Base-by-base conservation (phyloP, 2,113 vertebrate species). In the Calonectris borealis region DNA sequence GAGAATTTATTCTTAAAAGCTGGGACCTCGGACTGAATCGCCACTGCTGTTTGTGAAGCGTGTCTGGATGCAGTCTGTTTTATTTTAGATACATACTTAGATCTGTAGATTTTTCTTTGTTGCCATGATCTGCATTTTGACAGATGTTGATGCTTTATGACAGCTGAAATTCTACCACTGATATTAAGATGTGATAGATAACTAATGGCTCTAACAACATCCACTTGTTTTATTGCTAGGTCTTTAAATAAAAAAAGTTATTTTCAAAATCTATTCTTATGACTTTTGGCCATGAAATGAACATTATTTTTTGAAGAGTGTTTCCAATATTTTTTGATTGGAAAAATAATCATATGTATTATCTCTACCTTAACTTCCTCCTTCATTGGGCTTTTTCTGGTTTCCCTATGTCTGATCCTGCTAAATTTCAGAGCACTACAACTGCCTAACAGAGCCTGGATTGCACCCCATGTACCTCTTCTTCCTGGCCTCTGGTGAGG, bases 121-220 rank as follows among this genome's bases (percentile, higher is more conserved):
- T 91, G 32, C n/a, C 16, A 31, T n/a, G 11, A 72, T 44, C 26
- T 76, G 26, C 6, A 70, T 73, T 83, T 93, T 92, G 40, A 40
- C 21, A 90, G 62, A 54, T 27, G 8, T 48, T 88, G 11, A 31
- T 68, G 25, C 32, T 87, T 83, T 86, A 32, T 77, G 51, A 86
- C 46, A 88, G 68, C 16, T 78, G 60, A 97, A 95, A 69, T 87
- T 85, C 70, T 89, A 52, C 29, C 34, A 16, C 27, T 52, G 72
- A 42, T 93, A 82, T 46, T 84, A 91, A 85, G 61, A 72, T 9
- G 2, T 52, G 40, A 27, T 77, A 46, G 36, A 83, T 86, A 93
- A 91, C 21, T 77, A 94, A 90, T 62, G 51, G 51, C 20, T 95
- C 66, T 83, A 86, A 88, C 94, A 86, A 88, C 94, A 92, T 60